Conservation (phyloP, 2,113 vertebrate genomes). For the Psilopogon haemacephalus region DNA sequence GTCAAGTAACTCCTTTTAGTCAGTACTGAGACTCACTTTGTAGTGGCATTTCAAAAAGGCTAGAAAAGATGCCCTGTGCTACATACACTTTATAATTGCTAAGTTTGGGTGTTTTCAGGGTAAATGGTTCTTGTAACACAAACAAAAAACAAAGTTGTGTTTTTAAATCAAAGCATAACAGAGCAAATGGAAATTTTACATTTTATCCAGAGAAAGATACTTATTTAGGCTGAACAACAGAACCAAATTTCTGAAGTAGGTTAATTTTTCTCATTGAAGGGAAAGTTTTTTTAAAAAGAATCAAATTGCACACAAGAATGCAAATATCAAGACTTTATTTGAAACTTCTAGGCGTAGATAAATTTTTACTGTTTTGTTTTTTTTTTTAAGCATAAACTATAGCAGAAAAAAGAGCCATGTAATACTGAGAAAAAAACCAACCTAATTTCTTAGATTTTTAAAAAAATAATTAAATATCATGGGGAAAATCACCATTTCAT, state of each 20-base stretch:
- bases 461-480: neutral
- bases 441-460: neutral
- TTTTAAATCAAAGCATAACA: constrained; percentile 14
- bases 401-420: neutral
- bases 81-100: neutral
- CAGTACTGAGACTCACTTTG: constrained; percentile 21
- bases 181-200: constrained; percentile 31
- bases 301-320: neutral
- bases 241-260: constrained; percentile 3
- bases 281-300: neutral
- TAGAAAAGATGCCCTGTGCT: neutral
- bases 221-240: neutral
- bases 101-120: constrained; percentile 38
- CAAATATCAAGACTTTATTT: neutral
- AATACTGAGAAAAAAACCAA: neutral
- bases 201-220: neutral
- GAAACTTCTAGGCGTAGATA: neutral
- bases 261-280: neutral
- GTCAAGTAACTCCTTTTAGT: constrained; percentile 62
- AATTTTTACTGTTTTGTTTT: too few species aligned
- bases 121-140: constrained; percentile 5
- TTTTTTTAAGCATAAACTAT: neutral
- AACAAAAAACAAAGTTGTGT: constrained; percentile 8
- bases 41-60: constrained; percentile 22
- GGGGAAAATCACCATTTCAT: neutral